phyloP scores from a whole-genome alignment of 2,797 vertebrate genomes.

The Phataginus tricuspis region DNA sequence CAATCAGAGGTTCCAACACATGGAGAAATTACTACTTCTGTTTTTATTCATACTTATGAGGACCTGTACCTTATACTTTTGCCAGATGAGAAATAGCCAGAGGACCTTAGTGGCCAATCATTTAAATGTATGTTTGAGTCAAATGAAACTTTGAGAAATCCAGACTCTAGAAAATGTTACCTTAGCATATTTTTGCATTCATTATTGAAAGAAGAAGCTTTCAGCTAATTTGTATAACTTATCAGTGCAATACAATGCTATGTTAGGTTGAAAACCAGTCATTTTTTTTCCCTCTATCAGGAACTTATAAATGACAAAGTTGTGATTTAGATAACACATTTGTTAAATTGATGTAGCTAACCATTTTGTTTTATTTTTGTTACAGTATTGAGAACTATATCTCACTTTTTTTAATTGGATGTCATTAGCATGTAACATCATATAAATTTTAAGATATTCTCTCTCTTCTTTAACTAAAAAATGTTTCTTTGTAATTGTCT shows the following conservation, averaged over 20 bases:
- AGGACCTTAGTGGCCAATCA: slow-evolving; percentile 57
- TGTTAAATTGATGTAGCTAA: slow-evolving; percentile 9
- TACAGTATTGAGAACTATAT: neutral
- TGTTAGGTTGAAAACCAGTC: slow-evolving; percentile 42
- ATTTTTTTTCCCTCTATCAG: neutral
- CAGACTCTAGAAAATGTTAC: slow-evolving; percentile 54
- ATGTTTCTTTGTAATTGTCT: neutral
- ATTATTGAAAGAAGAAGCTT: slow-evolving; percentile 41
- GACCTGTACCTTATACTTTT: slow-evolving; percentile 50
- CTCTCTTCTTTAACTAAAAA: neutral
- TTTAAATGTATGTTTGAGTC: slow-evolving; percentile 58
- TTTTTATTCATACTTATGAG: slow-evolving; percentile 60
- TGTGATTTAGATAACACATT: slow-evolving; percentile 1
- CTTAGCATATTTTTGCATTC: slow-evolving; percentile 64
- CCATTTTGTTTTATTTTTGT: slow-evolving; percentile 49
- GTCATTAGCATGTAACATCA: neutral
- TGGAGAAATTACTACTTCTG: slow-evolving; percentile 17
- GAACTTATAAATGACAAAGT: slow-evolving; percentile 13
- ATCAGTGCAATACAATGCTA: neutral
- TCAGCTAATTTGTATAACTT: slow-evolving; percentile 55
- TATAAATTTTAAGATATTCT: neutral
- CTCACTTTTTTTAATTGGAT: neutral
- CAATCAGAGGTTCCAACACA: neutral
- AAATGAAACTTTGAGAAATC: slow-evolving; percentile 59
- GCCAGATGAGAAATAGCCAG: slow-evolving; percentile 40